Percentiles rank a stretch among this genome's conserved stretches.
Conservation (phyloP, 2,113 vertebrate species). For the Cephalophus harveyi region DNA sequence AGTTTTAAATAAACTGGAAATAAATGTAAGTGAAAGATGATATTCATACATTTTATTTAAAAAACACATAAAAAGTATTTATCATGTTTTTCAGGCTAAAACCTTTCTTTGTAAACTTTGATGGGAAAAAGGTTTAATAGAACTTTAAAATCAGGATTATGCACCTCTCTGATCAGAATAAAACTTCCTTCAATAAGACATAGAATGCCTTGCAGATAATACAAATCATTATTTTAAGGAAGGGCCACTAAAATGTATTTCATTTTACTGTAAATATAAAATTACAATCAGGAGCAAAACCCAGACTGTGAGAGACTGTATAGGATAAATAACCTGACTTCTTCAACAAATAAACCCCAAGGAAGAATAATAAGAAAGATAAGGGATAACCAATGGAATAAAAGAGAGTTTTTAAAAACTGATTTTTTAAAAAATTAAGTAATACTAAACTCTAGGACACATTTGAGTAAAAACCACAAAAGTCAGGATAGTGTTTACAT, state of each 20-base stretch:
- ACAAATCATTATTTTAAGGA: background rate
- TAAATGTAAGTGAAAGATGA: background rate
- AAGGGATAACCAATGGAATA: background rate
- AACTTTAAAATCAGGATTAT: background rate
- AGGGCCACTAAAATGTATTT: background rate
- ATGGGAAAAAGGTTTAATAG: background rate
- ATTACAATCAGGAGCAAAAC: background rate
- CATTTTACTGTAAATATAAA: slow-evolving; percentile 24
- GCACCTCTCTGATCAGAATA: background rate
- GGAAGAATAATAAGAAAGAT: background rate
- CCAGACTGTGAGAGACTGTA: background rate
- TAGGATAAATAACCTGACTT: background rate
- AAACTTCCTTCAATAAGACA: background rate
- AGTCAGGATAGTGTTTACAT: background rate
- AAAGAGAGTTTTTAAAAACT: background rate
- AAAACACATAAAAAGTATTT: background rate
- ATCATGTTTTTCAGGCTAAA: background rate
- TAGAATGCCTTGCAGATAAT: background rate
- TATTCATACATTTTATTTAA: background rate
- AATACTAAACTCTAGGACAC: background rate
- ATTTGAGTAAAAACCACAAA: background rate
- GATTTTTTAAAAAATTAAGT: background rate
- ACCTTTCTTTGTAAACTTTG: background rate
- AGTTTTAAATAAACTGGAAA: slow-evolving; percentile 6
- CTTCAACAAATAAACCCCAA: background rate